Evolutionary conservation across 2,888 invertebrate species (phyloP).

Genomic region (Torymus texanus): DNA sequence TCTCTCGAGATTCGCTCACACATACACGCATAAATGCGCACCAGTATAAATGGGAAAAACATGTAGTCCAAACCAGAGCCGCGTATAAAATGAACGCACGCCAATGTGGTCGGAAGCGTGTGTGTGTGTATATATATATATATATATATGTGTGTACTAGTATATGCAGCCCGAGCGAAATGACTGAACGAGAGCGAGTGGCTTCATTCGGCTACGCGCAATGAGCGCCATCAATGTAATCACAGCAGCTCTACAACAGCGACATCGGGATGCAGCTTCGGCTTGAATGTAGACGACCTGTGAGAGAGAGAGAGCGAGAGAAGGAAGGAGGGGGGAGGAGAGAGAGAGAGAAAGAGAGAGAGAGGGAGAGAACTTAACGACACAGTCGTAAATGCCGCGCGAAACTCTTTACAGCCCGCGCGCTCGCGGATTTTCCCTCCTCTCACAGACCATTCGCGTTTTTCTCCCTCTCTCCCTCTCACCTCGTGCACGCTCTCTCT

Average conservation of each 20-base stretch:
- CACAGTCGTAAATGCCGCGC: constrained; percentile 69
- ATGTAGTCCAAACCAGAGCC: no score
- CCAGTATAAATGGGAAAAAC: constrained; percentile 2
- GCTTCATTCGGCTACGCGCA: constrained; percentile 16
- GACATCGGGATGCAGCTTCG: no score
- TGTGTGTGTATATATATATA: no score
- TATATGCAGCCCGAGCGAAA: neutral
- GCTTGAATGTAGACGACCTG: no score
- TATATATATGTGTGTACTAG: no score
- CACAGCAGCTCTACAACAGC: constrained; percentile 10
- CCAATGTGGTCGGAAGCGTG: no score
- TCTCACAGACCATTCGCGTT: neutral
- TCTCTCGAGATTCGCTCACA: no score
- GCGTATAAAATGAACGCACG: no score
- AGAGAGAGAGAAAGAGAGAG: constrained; percentile 60
- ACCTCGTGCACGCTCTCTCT: neutral
- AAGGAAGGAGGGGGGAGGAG: neutral
- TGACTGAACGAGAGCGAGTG: constrained; percentile 4
- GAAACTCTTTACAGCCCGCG: constrained; percentile 37
- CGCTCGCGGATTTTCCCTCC: constrained; percentile 60
- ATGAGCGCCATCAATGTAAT: constrained; percentile 53
- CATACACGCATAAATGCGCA: neutral
- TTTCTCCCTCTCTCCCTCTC: neutral
- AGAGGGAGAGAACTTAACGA: constrained; percentile 67
- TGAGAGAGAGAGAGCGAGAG: neutral